Conservation (phyloP, 2,113 vertebrate genomes). For the Mixornis gularis region DNA sequence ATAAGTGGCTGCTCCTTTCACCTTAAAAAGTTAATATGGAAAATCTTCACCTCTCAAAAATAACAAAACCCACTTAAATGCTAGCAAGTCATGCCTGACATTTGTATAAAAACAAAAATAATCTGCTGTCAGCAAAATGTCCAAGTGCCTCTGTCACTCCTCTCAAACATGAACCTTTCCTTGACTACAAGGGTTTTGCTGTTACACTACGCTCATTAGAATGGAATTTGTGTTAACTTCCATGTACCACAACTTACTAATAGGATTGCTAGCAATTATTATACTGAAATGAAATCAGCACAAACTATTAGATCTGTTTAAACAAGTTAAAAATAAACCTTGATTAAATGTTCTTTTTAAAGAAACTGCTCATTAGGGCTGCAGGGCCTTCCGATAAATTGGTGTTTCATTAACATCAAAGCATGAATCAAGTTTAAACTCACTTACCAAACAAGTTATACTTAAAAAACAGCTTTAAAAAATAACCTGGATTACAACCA, state of each 20-base stretch:
- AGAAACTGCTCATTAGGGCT: constrained; percentile 82
- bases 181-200: constrained; percentile 77
- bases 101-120: constrained; percentile 87
- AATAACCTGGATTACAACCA: constrained; percentile 70
- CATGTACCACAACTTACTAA: constrained; percentile 82
- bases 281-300: constrained; percentile 84
- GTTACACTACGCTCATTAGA: constrained; percentile 87
- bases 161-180: constrained; percentile 73
- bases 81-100: constrained; percentile 78
- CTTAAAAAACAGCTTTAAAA: constrained; percentile 71
- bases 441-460: constrained; percentile 72
- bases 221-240: constrained; percentile 97
- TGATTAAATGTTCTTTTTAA: constrained; percentile 86
- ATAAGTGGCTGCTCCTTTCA: not conserved
- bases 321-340: constrained; percentile 87
- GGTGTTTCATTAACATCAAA: constrained; percentile 85
- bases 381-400: constrained; percentile 81
- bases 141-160: constrained; percentile 79
- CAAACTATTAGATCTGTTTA: constrained; percentile 86
- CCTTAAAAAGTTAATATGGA: constrained; percentile 6
- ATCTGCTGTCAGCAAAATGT: constrained; percentile 87
- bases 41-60: constrained; percentile 40
- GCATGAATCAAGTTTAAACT: constrained; percentile 76
- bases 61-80: constrained; percentile 72
- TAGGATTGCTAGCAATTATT: constrained; percentile 85